phyloP scores from a whole-genome alignment of 2,888 invertebrate genomes.

The Hydriomena furcata region DNA sequence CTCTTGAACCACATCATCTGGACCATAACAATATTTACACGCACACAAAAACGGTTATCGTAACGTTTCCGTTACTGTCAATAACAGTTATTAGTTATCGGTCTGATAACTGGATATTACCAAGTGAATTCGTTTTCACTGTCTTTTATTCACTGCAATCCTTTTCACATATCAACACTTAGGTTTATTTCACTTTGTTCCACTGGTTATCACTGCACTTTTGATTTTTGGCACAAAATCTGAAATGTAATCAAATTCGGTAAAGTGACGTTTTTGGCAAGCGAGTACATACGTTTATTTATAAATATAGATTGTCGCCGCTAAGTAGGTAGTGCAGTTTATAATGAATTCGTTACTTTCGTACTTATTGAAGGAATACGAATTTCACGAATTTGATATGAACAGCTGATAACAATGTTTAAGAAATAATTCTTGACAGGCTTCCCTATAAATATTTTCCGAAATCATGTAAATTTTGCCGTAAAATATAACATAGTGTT shows the following conservation, averaged over 20 bases:
- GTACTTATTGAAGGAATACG: too few relatives aligned
- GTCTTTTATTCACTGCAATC: constrained; percentile 17
- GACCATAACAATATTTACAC: constrained; percentile 30
- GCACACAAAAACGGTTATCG: constrained; percentile 4
- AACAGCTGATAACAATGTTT: too few relatives aligned
- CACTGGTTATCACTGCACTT: constrained; percentile 16
- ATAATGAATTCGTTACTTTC: constrained; percentile 23
- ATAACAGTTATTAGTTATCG: neutral
- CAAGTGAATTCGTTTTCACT: neutral
- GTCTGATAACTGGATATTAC: neutral
- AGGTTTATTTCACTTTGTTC: constrained; percentile 17
- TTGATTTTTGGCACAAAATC: constrained; percentile 27
- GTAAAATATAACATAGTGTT: too few relatives aligned
- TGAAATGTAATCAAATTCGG: constrained; percentile 36
- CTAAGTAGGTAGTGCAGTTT: constrained; percentile 27
- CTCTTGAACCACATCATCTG: constrained; percentile 80
- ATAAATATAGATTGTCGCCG: constrained; percentile 41
- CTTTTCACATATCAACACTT: neutral
- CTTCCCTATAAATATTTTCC: too few relatives aligned
- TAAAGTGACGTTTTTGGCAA: constrained; percentile 46
- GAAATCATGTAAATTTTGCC: too few relatives aligned
- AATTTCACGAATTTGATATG: too few relatives aligned
- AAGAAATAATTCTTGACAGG: too few relatives aligned
- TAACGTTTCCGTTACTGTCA: constrained; percentile 2
- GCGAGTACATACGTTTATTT: constrained; percentile 20